A percentile compares a stretch with the other conserved stretches of the same genome.
Conservation (phyloP, 1,140 invertebrate species). For the Asobara japonica region DNA sequence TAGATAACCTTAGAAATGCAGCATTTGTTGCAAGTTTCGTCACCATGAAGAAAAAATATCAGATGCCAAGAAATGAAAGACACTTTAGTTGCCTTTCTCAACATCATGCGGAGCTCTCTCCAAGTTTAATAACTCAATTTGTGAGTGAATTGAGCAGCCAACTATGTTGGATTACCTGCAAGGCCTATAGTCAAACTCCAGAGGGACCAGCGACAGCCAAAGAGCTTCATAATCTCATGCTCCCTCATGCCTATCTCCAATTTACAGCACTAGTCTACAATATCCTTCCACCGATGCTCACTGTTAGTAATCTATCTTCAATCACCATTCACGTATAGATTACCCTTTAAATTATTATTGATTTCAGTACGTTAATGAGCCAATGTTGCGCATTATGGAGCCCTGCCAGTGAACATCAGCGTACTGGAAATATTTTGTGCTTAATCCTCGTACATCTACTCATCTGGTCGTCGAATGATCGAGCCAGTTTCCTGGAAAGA, state of each 20-base stretch:
- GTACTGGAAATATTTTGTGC: neutral
- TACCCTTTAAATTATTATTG: neutral
- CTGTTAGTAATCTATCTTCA: constrained; percentile 37
- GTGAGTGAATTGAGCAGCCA: neutral
- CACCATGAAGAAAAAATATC: no score
- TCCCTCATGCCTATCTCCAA: constrained; percentile 38
- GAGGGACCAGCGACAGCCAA: constrained; percentile 49
- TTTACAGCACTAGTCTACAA: constrained; percentile 40
- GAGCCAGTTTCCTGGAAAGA: neutral
- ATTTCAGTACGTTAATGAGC: neutral
- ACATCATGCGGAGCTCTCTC: no score
- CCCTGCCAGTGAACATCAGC: neutral
- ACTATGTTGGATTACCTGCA: constrained; percentile 28
- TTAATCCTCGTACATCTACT: neutral
- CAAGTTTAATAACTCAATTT: no score
- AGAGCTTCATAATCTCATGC: constrained; percentile 48
- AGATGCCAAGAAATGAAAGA: no score
- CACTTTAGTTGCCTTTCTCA: no score
- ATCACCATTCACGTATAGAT: neutral
- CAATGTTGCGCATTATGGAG: neutral
- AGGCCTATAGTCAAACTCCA: constrained; percentile 47
- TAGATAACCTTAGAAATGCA: no score
- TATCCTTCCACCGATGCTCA: constrained; percentile 36
- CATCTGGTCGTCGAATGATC: neutral
- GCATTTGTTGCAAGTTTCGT: no score